Base-by-base conservation (phyloP, 2,797 vertebrate genomes). In the Schizopygopsis pylzovi region DNA sequence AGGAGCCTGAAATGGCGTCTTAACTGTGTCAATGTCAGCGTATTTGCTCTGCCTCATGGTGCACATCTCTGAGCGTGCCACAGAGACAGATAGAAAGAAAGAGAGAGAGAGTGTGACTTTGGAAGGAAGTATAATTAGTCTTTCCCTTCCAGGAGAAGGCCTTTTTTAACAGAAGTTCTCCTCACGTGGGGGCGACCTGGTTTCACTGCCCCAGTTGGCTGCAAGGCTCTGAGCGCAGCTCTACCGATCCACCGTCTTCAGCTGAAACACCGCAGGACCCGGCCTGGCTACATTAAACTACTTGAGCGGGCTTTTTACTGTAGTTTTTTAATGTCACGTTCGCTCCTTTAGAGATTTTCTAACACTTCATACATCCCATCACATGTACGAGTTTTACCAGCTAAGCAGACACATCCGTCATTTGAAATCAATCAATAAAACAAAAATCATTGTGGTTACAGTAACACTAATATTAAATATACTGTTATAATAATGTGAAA, bases 1-100 rank as follows among this genome's bases (percentile, higher is more conserved):
- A 85, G 80, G 91, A 91, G 82, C 83, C 91, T 89, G 87, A 93
- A 93, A 92, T 88, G 89, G 86, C 87, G 80, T 83, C 89, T 87
- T 92, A 95, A 94, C 79, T 94, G 91, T 95, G 94, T 95, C 95
- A 95, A 94, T 92, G 94, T 94, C 94, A 92, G 93, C 90, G 91
- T 88, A 86, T 85, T 81, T 87, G 88, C 92, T 90, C 88, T 88
- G 89, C 90, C 86, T 79, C 86, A n/a, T 79, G 89, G 90, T 91
- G 91, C 85, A 90, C 91, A 91, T 80, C 87, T 85, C 88, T 85
- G 91, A 90, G 91, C 88, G 90, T 47, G 92, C 9, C 33, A 63
- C n/a, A n/a, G 78, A 73, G 68, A 65, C n/a, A 43, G 79, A 91
- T 89, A 91, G 89, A 76, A 37, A 87, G 68, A 85, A 59, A 67